These are phyloP conservation scores for Eubasilissa splendida DNA, from an alignment of 2,888 invertebrate genomes.

Conservation along the genomic window DNA sequence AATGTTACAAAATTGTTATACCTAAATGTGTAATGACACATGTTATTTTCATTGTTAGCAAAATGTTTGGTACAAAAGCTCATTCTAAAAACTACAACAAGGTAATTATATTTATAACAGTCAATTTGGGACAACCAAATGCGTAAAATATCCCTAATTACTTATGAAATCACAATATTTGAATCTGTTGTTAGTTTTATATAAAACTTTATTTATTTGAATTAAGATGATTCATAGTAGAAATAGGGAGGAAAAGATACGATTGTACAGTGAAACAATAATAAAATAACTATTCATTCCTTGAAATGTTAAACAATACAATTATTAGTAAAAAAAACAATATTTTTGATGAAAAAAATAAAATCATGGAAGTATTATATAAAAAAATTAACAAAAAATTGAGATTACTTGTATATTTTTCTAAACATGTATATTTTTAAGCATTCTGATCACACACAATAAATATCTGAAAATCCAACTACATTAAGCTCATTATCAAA, in stretches of 20 bases:
- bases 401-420: too few relatives aligned
- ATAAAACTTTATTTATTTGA: background rate
- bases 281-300: too few relatives aligned
- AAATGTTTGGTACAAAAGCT: constrained; percentile 57
- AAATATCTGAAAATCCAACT: background rate
- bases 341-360: too few relatives aligned
- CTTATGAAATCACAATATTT: constrained; percentile 21
- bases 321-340: too few relatives aligned
- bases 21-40: constrained; percentile 27
- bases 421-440: background rate
- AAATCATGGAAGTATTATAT: too few relatives aligned
- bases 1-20: constrained; percentile 31
- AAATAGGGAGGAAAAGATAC: too few relatives aligned
- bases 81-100: constrained; percentile 54
- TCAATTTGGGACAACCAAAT: constrained; percentile 52
- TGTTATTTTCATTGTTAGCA: constrained; percentile 26
- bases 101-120: constrained; percentile 51
- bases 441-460: background rate
- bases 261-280: too few relatives aligned
- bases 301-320: too few relatives aligned
- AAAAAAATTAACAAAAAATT: too few relatives aligned
- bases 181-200: background rate
- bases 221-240: too few relatives aligned
- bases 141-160: constrained; percentile 35
- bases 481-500: constrained; percentile 23